phyloP scores from a whole-genome alignment of 2,797 vertebrate genomes.

The Peromyscus aztecus region DNA sequence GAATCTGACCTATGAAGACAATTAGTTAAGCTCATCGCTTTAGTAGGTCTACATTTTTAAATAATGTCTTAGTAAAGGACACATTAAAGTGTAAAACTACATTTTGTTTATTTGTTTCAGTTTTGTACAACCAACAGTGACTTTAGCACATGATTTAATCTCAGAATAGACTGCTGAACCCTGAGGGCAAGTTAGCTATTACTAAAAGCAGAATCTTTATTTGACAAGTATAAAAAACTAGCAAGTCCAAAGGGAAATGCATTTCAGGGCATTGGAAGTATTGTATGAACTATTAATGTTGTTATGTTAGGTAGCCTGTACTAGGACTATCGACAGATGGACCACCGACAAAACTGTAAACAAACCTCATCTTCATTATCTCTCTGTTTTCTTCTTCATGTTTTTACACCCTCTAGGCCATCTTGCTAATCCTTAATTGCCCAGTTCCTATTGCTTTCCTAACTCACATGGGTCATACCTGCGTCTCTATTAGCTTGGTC shows the following conservation, averaged over 20 bases:
- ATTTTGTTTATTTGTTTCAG: not conserved
- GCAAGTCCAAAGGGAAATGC: constrained; percentile 25
- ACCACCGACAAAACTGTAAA: not conserved
- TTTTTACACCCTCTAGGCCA: not conserved
- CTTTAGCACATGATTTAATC: constrained; percentile 50
- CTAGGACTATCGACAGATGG: not conserved
- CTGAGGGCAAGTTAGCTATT: constrained; percentile 40
- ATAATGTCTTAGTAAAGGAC: not conserved
- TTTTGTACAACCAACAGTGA: not conserved
- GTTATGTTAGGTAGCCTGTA: too few relatives aligned
- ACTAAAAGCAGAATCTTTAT: constrained; percentile 51
- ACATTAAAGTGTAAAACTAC: not conserved
- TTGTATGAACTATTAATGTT: not conserved
- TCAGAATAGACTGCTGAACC: constrained; percentile 4
- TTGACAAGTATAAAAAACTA: constrained; percentile 13
- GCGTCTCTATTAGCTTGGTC: not conserved
- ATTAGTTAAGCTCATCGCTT: not conserved
- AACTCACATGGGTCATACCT: not conserved
- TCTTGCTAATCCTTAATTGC: not conserved
- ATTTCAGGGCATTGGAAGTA: constrained; percentile 10
- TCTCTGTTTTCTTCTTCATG: not conserved
- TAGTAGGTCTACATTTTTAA: not conserved
- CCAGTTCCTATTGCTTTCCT: not conserved
- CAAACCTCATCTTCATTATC: not conserved
- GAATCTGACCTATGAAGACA: not conserved